These are phyloP conservation scores for Amblyteles armatorius DNA, from an alignment of 2,888 invertebrate genomes.

Conservation along the genomic window DNA sequence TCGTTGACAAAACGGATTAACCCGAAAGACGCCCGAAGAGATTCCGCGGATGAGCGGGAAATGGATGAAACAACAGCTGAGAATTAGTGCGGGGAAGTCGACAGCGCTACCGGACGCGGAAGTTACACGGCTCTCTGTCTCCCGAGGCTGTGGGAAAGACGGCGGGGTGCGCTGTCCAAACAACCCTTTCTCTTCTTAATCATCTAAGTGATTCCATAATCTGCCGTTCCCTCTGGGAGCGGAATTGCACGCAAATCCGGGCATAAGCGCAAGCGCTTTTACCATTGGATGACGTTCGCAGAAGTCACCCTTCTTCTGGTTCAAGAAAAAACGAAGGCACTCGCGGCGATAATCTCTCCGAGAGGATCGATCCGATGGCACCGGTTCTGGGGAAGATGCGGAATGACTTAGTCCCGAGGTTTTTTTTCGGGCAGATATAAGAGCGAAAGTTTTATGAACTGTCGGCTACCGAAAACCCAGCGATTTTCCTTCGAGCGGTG, in stretches of 20 bases:
- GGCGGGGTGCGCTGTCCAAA: constrained; percentile 81
- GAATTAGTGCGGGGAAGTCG: constrained; percentile 45
- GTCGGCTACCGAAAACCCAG: constrained; percentile 34
- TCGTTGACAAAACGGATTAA: constrained; percentile 84
- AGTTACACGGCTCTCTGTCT: constrained; percentile 50
- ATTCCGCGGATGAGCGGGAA: constrained; percentile 25
- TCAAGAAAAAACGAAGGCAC: neutral
- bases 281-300: neutral
- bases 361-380: neutral
- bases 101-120: constrained; percentile 52
- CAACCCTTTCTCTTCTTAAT: constrained; percentile 84
- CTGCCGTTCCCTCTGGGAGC: constrained; percentile 57
- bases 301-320: neutral
- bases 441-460: constrained; percentile 57
- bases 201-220: constrained; percentile 84
- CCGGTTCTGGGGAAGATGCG: neutral
- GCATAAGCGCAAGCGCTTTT: constrained; percentile 72
- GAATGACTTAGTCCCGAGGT: constrained; percentile 2
- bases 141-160: constrained; percentile 62
- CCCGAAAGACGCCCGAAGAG: constrained; percentile 56
- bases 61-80: constrained; percentile 29
- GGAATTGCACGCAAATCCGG: constrained; percentile 77
- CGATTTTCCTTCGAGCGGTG: constrained; percentile 29
- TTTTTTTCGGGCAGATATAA: constrained; percentile 28
- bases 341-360: neutral